Conservation (phyloP, 2,113 vertebrate genomes). For the Gavialis gangeticus region DNA sequence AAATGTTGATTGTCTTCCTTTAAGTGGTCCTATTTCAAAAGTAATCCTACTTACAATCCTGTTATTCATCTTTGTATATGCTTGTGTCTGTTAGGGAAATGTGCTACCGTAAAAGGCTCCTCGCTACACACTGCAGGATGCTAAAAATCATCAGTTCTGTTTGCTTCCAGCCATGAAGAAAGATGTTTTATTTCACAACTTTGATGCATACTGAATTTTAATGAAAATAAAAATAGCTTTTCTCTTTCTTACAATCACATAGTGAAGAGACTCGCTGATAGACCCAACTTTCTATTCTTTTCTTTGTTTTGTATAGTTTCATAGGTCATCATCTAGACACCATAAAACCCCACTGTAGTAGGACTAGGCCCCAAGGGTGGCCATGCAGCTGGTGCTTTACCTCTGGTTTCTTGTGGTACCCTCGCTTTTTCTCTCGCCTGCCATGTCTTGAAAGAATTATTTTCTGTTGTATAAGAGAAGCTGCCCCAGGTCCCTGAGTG, state of each 20-base stretch:
- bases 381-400: not conserved
- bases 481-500: too few species aligned
- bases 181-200: conserved; percentile 54
- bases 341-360: too few species aligned
- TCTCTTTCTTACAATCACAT: conserved; percentile 54
- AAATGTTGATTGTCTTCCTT: not conserved
- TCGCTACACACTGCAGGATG: conserved; percentile 4
- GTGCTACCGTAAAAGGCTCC: not conserved
- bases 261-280: conserved; percentile 27
- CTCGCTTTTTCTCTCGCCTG: rapidly evolving
- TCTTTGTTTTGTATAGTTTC: not conserved
- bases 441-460: not conserved
- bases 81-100: not conserved
- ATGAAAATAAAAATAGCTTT: conserved; percentile 66
- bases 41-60: not conserved
- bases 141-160: conserved; percentile 16
- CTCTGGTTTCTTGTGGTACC: not conserved
- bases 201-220: conserved; percentile 60
- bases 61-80: not conserved
- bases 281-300: conserved; percentile 15
- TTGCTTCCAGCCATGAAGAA: conserved; percentile 38
- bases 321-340: not conserved
- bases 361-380: too few species aligned
- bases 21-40: not conserved
- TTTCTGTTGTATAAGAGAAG: too few species aligned